phyloP scores from a whole-genome alignment of 2,888 invertebrate species.

The Masnerella sp. region DNA sequence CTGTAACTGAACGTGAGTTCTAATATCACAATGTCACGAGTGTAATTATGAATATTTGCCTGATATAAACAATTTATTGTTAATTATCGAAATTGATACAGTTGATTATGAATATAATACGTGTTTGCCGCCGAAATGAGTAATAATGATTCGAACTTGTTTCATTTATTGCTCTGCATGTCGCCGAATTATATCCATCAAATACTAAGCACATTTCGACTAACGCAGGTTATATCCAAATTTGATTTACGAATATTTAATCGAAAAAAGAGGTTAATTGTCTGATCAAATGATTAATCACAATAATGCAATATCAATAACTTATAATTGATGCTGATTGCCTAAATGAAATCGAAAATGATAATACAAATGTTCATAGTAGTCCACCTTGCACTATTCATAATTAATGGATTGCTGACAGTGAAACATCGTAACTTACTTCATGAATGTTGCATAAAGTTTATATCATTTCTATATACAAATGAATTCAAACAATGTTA shows the following conservation, averaged over 20 bases:
- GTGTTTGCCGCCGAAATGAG: background rate
- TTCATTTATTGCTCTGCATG: background rate
- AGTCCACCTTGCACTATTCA: conserved; percentile 12
- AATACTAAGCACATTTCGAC: background rate
- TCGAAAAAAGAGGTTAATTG: background rate
- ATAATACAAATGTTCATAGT: conserved; percentile 8
- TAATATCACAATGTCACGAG: background rate
- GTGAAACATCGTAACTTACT: conserved; percentile 23
- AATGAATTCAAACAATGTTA: conserved; percentile 27
- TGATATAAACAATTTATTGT: background rate
- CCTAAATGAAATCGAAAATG: conserved; percentile 6
- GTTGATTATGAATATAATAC: background rate
- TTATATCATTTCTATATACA: conserved; percentile 16
- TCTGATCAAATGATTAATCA: background rate
- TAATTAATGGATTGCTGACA: conserved; percentile 35
- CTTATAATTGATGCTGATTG: conserved; percentile 6
- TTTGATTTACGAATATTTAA: background rate
- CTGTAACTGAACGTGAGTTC: too few species aligned
- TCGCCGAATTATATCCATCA: background rate
- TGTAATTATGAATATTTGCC: background rate
- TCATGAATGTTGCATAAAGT: conserved; percentile 33
- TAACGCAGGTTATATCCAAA: background rate
- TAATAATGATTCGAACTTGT: too few species aligned
- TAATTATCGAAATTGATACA: background rate
- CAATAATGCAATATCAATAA: conserved; percentile 7